Percentiles rank a stretch among this genome's conserved stretches.
Conservation (phyloP, 1,140 invertebrate species). For the Mercenaria mercenaria region DNA sequence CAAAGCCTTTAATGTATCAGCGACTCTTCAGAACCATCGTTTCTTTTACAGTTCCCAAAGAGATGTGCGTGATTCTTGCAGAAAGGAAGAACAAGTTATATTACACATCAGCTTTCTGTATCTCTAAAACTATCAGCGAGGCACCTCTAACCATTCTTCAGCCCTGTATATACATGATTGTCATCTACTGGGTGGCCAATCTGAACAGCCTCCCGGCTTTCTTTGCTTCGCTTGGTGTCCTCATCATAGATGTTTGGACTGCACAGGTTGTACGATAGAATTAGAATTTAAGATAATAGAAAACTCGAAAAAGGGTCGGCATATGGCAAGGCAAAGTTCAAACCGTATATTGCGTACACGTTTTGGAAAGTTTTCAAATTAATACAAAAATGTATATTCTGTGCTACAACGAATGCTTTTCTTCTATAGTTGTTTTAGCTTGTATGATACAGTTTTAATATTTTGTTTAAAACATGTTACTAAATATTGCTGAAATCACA, state of each 20-base stretch:
- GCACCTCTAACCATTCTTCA: conserved; percentile 70
- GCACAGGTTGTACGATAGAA: conserved; percentile 75
- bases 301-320: not conserved
- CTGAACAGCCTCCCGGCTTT: conserved; percentile 69
- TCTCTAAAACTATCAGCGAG: conserved; percentile 72
- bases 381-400: too few species aligned
- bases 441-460: too few species aligned
- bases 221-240: conserved; percentile 61
- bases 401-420: too few species aligned
- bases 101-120: conserved; percentile 65
- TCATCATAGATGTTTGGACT: conserved; percentile 67
- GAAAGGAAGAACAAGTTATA: conserved; percentile 67
- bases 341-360: too few species aligned
- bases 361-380: too few species aligned
- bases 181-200: conserved; percentile 77
- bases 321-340: too few species aligned
- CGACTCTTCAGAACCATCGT: too few species aligned
- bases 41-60: conserved; percentile 73
- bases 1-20: too few species aligned
- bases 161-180: conserved; percentile 65
- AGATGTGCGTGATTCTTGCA: conserved; percentile 67
- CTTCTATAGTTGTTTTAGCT: too few species aligned
- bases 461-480: too few species aligned
- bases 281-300: too few species aligned
- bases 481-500: too few species aligned